Evolutionary conservation across 2,797 vertebrate species (phyloP).

Genomic region (Paramormyrops hopkinsi): DNA sequence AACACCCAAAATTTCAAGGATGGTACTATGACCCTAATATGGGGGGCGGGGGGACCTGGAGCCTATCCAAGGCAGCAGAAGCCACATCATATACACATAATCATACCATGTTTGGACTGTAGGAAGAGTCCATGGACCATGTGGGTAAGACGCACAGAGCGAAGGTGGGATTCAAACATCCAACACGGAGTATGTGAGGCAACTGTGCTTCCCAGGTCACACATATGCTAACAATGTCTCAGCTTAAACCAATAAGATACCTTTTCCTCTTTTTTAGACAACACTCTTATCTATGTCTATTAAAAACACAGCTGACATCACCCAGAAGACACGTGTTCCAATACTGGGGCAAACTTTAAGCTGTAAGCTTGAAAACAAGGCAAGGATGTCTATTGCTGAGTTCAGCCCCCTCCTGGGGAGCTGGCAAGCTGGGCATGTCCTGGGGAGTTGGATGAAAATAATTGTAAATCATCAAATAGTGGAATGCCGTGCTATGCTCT

Average conservation of each 20-base stretch:
- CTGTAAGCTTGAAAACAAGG: neutral
- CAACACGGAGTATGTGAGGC: neutral
- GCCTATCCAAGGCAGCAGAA: neutral
- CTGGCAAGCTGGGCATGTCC: neutral
- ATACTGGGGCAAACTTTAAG: neutral
- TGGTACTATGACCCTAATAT: neutral
- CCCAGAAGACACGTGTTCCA: neutral
- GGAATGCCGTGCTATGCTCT: neutral
- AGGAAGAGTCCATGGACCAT: neutral
- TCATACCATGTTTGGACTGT: neutral
- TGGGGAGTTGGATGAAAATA: neutral
- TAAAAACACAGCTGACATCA: neutral
- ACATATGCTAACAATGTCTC: neutral
- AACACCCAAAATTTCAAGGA: neutral
- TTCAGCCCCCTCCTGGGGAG: neutral
- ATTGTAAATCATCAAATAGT: neutral
- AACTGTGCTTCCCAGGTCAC: neutral
- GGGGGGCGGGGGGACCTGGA: neutral
- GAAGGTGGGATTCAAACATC: neutral
- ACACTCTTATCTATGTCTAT: neutral
- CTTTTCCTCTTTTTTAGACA: neutral
- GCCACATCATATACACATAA: neutral
- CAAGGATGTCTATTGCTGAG: neutral
- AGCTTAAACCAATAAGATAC: neutral
- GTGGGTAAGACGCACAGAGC: neutral